These are phyloP conservation scores for Lepisosteus osseus DNA, from an alignment of 2,113 vertebrate species.

Conservation along the genomic window DNA sequence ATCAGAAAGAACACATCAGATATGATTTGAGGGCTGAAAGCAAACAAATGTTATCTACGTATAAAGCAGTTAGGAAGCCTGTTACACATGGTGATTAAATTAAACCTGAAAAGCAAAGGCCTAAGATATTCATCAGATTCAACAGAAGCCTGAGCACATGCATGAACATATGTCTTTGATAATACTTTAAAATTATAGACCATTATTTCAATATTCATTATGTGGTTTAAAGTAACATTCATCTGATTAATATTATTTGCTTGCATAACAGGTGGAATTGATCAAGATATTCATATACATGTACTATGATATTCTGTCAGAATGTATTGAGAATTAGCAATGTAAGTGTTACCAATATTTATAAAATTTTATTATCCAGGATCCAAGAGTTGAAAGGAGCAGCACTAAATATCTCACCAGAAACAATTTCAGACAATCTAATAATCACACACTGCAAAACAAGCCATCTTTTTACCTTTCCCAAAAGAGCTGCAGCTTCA, in stretches of 20 bases:
- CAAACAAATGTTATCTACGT: constrained; percentile 28
- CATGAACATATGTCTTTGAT: constrained; percentile 1
- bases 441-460: background rate
- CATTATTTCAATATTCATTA: no score
- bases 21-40: constrained; percentile 44
- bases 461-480: background rate
- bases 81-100: constrained; percentile 32
- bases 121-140: no score
- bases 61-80: constrained; percentile 42
- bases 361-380: background rate
- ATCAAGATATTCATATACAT: no score
- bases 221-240: no score
- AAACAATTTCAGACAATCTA: background rate
- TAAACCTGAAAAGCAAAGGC: background rate
- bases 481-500: constrained; percentile 1
- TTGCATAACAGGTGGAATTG: no score
- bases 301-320: no score
- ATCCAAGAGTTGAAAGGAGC: background rate
- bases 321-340: no score
- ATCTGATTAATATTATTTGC: no score
- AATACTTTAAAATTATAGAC: background rate
- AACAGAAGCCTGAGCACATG: background rate
- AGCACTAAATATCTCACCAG: background rate
- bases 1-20: constrained; percentile 49
- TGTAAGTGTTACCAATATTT: background rate